Evolutionary conservation across 2,888 invertebrate species (phyloP), one percentile per base, ranked within the genome.

Genomic region (Clitarchus hookeri): DNA sequence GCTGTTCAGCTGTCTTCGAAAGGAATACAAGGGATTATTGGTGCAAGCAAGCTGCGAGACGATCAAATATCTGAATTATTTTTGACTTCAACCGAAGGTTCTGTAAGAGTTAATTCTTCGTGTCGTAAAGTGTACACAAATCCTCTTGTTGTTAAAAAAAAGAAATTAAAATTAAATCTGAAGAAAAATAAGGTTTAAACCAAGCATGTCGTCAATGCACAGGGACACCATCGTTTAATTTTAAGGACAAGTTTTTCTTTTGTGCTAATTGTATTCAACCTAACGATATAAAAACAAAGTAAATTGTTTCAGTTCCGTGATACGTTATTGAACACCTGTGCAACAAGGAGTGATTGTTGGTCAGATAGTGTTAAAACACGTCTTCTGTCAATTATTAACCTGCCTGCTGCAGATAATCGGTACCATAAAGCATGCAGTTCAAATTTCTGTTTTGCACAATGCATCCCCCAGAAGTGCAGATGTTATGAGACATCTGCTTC

Each of bases 91-190:
- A 6, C 8, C 16, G 65, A 65, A 65, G 19, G 16, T 65, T 23
- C 65, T 65, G 65, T 65, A 23, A 0, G 65, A 65, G 65, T 65
- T 65, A 6, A 23, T 65, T 0, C 65, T 65, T 65, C 65, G 65
- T 65, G 65, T 65, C 65, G 65, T 65, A 65, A 12, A 65, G 65
- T 65, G 65, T 65, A 65, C 65, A 65, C 65, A 65, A 65, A 65
- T 65, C n/a, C 23, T 65, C 65, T 65, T 65, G 65, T 65, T 65
- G 16, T 65, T 65, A 65, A 65, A 23, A 65, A 2, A 65, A 0
- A 65, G 13, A 6, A n/a, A n/a, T 65, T 65, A 6, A 65, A 65
- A 65, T 23, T 0, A 23, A 6, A 65, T 65, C 6, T 65, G 65
- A 65, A 23, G 65, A 65, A 65, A 3, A 16, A 1, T 6, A 65